These are phyloP conservation scores for Oophaga pumilio DNA, from an alignment of 2,113 vertebrate species.

Conservation along the genomic window DNA sequence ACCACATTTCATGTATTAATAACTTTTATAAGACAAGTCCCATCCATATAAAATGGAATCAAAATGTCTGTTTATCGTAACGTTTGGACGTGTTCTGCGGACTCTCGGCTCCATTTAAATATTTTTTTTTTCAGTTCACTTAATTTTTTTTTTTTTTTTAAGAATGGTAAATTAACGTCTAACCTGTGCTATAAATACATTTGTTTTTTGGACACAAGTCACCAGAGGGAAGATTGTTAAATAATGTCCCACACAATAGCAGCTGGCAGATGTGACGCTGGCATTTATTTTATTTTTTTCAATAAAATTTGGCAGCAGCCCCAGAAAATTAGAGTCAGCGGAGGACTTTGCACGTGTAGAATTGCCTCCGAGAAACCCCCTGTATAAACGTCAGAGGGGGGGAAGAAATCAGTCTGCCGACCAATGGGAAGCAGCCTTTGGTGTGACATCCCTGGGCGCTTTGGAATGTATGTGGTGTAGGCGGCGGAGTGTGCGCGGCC, in stretches of 20 bases:
- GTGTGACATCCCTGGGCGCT: constrained; percentile 15
- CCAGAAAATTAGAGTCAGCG: neutral
- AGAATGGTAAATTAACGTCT: neutral
- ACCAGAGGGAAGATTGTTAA: constrained; percentile 19
- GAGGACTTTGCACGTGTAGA: neutral
- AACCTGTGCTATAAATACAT: constrained; percentile 5
- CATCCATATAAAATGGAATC: neutral
- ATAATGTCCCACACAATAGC: neutral
- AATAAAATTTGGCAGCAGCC: constrained; percentile 22
- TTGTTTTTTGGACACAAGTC: neutral
- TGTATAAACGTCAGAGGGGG: neutral
- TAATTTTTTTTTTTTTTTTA: neutral
- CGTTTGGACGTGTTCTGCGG: neutral
- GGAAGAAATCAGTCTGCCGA: neutral
- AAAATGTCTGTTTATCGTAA: neutral
- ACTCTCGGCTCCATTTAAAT: neutral
- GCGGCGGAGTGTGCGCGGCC: neutral
- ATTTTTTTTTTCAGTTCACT: neutral
- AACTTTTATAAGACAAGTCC: neutral
- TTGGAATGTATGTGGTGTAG: constrained; percentile 46
- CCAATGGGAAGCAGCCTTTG: constrained; percentile 8
- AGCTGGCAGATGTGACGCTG: constrained; percentile 44
- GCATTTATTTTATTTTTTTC: neutral
- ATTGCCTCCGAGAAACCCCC: neutral
- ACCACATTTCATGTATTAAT: constrained; percentile 15